phyloP scores from a whole-genome alignment of 2,113 vertebrate species.

The Neodon shergylaensis region DNA sequence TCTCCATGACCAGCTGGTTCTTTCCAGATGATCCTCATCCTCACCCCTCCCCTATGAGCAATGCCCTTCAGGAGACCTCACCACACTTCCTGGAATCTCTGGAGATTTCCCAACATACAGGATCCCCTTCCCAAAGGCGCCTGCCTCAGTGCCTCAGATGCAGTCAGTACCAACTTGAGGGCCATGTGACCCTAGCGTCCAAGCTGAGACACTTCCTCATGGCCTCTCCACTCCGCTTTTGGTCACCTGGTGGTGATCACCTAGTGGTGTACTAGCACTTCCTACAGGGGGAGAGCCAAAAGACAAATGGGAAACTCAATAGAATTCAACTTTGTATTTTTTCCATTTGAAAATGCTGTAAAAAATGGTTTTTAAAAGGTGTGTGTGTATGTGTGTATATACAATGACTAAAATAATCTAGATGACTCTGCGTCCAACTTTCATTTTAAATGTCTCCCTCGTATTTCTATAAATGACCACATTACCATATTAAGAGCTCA shows the following conservation, averaged over 20 bases:
- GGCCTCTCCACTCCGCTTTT: too few relatives aligned
- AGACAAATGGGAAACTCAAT: neutral
- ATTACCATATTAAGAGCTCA: neutral
- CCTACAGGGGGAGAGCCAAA: neutral
- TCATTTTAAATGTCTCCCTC: neutral
- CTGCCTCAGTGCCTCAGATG: neutral
- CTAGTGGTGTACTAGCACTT: neutral
- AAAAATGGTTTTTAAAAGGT: neutral
- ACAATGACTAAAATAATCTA: neutral
- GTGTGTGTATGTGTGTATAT: neutral
- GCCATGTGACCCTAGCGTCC: neutral
- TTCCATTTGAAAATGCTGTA: neutral
- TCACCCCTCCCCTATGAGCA: neutral
- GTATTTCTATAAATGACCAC: neutral
- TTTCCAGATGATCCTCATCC: neutral
- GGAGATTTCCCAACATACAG: neutral
- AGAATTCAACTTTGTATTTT: neutral
- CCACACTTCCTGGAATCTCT: neutral
- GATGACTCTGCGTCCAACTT: neutral
- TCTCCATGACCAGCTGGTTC: neutral
- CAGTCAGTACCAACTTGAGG: neutral
- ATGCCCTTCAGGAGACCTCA: neutral
- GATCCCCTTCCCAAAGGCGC: neutral
- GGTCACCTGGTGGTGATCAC: neutral
- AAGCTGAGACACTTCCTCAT: neutral